A percentile compares a stretch with the other conserved stretches of the same genome.
Conservation (phyloP, 2,888 invertebrate species). For the Leucoma salicis region DNA sequence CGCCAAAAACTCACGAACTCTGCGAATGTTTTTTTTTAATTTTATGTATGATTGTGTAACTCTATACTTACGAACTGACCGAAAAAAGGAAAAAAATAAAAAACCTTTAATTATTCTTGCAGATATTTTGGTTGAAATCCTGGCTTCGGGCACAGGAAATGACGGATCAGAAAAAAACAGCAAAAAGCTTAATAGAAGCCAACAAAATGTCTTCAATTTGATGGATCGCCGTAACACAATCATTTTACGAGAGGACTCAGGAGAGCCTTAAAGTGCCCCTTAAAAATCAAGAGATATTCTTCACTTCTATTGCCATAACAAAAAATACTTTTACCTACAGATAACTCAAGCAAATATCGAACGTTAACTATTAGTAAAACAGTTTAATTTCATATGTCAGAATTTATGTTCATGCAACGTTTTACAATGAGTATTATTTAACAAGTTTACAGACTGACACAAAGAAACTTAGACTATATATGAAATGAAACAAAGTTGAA, state of each 20-base stretch:
- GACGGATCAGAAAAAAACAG: constrained; percentile 63
- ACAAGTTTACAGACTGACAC: constrained; percentile 4
- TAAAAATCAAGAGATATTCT: constrained; percentile 77
- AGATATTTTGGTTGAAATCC: constrained; percentile 63
- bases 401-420: constrained; percentile 1
- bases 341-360: constrained; percentile 5
- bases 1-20: constrained; percentile 44
- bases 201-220: constrained; percentile 69
- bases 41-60: constrained; percentile 59
- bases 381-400: neutral
- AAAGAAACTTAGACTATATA: constrained; percentile 14
- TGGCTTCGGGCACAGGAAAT: constrained; percentile 74
- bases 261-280: constrained; percentile 75
- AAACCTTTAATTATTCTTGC: constrained; percentile 72
- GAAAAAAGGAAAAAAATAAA: constrained; percentile 54
- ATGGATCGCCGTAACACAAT: constrained; percentile 79
- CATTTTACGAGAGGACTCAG: constrained; percentile 62
- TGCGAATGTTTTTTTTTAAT: constrained; percentile 50
- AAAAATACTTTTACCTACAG: constrained; percentile 27
- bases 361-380: accelerated
- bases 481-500: neutral
- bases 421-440: neutral
- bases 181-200: constrained; percentile 56
- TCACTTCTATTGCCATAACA: constrained; percentile 56
- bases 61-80: constrained; percentile 70